Evolutionary conservation across 2,797 vertebrate species (phyloP), one percentile per base, ranked within the genome.

Genomic region (Rhinophrynus dorsalis): DNA sequence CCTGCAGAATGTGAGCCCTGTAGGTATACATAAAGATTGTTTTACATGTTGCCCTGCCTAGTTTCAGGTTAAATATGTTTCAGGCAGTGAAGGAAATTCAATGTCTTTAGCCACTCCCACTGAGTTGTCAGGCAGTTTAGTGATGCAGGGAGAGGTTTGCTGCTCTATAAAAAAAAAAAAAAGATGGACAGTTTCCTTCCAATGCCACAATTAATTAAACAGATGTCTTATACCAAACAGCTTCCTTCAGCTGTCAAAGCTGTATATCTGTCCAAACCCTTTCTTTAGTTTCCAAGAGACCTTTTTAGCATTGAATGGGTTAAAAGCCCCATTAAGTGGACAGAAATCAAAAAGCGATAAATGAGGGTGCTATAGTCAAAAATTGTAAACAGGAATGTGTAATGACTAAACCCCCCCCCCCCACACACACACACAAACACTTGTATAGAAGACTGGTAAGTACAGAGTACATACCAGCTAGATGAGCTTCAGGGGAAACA

Each of bases 51-150:
- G 13, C 37, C 37, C 30, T 26, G 51, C 59, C 51, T 23, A 6
- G 29, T 40, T 56, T 59, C 23, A 57, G 51, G 59, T 71, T 71
- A 57, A 21, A 12, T 38, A 38, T 56, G 68, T 32, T 63, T 63
- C 51, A 56, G 23, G 20, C 24, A 32, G 30, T 13, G 8, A 18
- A n/a, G 20, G 33, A 27, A 44, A n/a, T 56, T 15, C 21, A 29
- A 55, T 56, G 58, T 47, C 54, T 45, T 11, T 27, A 35, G n/a
- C 7, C 30, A 1, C 30, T 56, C 40, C 50, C 17, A 8, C 27
- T 48, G 44, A 33, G 32, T 58, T 55, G 48, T 13, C n/a, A 45
- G 47, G 30, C 47, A 42, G 45, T 3, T 55, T 15, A 44, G 29
- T 38, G n/a, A 21, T 54, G 13, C 18, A 23, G 17, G 35, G 38